Evolutionary conservation across 2,797 vertebrate genomes (phyloP).

Genomic region (Lateolabrax maculatus): DNA sequence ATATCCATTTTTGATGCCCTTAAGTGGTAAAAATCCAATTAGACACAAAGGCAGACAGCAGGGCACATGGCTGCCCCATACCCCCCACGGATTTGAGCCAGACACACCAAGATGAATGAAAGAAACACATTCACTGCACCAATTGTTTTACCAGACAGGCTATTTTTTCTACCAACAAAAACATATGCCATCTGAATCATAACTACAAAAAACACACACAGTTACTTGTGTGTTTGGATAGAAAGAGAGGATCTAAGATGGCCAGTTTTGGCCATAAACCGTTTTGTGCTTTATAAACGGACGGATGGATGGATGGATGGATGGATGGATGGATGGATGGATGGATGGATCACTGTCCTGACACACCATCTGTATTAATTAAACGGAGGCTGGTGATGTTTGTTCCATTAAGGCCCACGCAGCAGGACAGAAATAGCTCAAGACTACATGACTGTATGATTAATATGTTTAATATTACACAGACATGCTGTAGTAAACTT

Average conservation of each 20-base stretch:
- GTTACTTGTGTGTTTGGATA: too few relatives aligned
- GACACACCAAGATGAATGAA: neutral
- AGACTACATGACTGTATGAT: slow-evolving; percentile 61
- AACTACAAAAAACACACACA: neutral
- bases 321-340: slow-evolving; percentile 3
- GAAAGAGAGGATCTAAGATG: neutral
- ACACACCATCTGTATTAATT: slow-evolving; percentile 59
- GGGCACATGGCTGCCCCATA: neutral
- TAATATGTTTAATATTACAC: slow-evolving; percentile 62
- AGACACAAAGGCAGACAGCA: slow-evolving; percentile 1
- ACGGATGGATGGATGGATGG: neutral
- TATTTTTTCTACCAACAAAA: neutral
- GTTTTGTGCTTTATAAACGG: neutral
- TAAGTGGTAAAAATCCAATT: slow-evolving; percentile 1
- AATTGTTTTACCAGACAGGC: neutral
- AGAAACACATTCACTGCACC: neutral
- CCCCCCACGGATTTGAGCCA: neutral
- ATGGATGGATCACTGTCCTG: slow-evolving; percentile 31
- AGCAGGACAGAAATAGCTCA: slow-evolving; percentile 70
- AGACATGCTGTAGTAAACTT: slow-evolving; percentile 53
- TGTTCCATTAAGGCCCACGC: slow-evolving; percentile 76
- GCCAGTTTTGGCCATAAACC: neutral
- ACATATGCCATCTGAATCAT: neutral
- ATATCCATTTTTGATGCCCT: neutral
- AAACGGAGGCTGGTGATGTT: slow-evolving; percentile 61